Base-by-base conservation (phyloP, 2,888 invertebrate species). In the Drosophila anomelani region DNA sequence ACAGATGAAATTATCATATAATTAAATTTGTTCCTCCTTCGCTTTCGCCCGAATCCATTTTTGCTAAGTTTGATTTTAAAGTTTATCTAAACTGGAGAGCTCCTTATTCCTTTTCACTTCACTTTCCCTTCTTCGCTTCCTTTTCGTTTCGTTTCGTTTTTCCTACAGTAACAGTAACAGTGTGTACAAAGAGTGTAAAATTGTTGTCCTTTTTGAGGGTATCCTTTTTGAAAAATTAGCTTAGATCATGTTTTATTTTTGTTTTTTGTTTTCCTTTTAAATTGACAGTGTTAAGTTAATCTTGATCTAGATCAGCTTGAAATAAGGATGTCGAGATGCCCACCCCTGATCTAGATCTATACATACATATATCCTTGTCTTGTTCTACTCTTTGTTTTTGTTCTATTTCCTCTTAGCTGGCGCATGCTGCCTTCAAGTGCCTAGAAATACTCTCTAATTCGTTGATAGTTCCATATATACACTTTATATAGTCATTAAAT, bases 1-100 rank as follows among this genome's bases (percentile, higher is more conserved):
- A 90, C 91, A 90, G 91, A 90, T 91, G 91, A 90, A 90, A 91
- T 86, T 87, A 87, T 90, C 83, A 78, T 57, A 81, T 82, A 88
- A 85, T 82, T 66, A 77, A 71, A 85, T 83, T 76, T 89, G 74
- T 72, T 77, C 71, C 80, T 54, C 39, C 49, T 59, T 66, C 53
- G 61, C 75, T n/a, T 69, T 53, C 44, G 53, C 56, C 58, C 66
- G 29, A 54, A 77, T 79, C 59, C 59, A 44, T 56, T 29, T 43
- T 64, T 17, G 39, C 77, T 85, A 80, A 76, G 81, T 83, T 83
- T 78, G 77, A 78, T 81, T 66, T 68, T 75, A 80, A 77, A 78
- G 80, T 81, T 76, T 76, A 76, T 81, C 81, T 80, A 81, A 88
- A 86, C 72, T 76, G 55, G 63, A 55, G 60, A 68, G 68, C 57